Conservation (phyloP, 2,888 invertebrate genomes). For the Temnothorax rugatulus region DNA sequence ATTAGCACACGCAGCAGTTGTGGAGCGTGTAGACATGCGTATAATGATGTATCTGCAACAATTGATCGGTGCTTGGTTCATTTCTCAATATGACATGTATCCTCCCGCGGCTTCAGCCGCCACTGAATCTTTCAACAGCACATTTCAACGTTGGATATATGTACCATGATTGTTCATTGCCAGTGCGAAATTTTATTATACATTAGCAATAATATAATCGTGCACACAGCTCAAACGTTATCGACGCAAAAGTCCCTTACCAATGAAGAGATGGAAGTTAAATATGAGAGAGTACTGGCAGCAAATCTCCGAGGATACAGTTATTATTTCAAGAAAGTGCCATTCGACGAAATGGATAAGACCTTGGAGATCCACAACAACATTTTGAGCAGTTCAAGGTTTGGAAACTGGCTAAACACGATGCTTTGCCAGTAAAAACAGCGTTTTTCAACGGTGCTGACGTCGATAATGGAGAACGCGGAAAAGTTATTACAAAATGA, state of each 20-base stretch:
- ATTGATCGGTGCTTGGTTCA: constrained; percentile 94
- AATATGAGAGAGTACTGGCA: constrained; percentile 90
- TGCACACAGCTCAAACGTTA: constrained; percentile 88
- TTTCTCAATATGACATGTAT: constrained; percentile 94
- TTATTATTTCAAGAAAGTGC: constrained; percentile 88
- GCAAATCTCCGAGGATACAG: constrained; percentile 90
- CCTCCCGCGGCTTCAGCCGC: constrained; percentile 94
- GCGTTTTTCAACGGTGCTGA: constrained; percentile 91
- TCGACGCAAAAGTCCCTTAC: constrained; percentile 87
- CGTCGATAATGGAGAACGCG: constrained; percentile 89
- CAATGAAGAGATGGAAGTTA: constrained; percentile 90
- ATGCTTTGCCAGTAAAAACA: constrained; percentile 86
- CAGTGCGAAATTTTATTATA: constrained; percentile 93
- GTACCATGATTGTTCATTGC: constrained; percentile 93
- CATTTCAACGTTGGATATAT: constrained; percentile 94
- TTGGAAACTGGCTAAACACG: constrained; percentile 91
- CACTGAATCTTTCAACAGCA: constrained; percentile 89
- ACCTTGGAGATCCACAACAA: constrained; percentile 87
- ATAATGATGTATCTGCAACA: constrained; percentile 93
- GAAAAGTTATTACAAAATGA: constrained; percentile 87
- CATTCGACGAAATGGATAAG: constrained; percentile 87
- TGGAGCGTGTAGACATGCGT: constrained; percentile 90
- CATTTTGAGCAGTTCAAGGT: constrained; percentile 88
- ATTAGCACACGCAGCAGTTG: constrained; percentile 91
- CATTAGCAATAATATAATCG: constrained; percentile 90